A percentile compares a stretch with the other conserved stretches of the same genome.
phyloP scores from a whole-genome alignment of 2,113 vertebrate species.

The Anguilla japonica region DNA sequence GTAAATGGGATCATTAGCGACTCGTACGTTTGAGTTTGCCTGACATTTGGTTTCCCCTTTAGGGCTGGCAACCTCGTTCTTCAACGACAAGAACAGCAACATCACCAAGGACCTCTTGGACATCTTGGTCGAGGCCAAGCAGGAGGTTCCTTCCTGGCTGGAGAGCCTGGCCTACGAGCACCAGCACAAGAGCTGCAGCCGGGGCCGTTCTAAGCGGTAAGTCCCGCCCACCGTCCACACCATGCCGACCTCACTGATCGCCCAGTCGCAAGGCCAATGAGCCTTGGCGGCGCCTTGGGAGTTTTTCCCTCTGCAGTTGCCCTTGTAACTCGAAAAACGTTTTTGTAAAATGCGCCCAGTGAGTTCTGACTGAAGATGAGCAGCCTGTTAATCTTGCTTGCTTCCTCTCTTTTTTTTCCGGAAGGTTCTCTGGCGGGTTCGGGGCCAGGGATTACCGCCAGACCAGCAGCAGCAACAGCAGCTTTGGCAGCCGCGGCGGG shows the following conservation, averaged over 20 bases:
- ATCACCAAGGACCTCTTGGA: conserved; percentile 96
- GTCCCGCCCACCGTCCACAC: neutral
- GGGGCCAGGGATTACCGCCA: conserved; percentile 92
- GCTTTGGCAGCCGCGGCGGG: conserved; percentile 78
- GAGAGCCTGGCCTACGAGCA: conserved; percentile 95
- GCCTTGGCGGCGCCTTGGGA: too few species aligned
- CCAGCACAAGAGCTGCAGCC: conserved; percentile 87
- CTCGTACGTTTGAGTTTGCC: too few species aligned
- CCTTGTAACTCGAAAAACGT: too few species aligned
- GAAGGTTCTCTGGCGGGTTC: conserved; percentile 90
- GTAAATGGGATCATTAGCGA: neutral
- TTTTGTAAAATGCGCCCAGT: neutral
- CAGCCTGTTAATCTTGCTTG: neutral
- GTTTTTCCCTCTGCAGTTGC: too few species aligned
- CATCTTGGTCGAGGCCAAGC: conserved; percentile 94
- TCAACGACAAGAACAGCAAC: conserved; percentile 92
- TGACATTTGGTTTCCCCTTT: neutral
- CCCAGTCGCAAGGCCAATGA: too few species aligned
- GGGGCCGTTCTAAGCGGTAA: conserved; percentile 90
- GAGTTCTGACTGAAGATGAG: neutral
- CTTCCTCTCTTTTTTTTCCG: conserved; percentile 33
- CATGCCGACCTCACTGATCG: neutral
- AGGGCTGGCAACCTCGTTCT: conserved; percentile 97
- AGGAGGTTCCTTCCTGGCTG: conserved; percentile 97
- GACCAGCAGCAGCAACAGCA: conserved; percentile 75